Percentiles rank a stretch among this genome's conserved stretches.
phyloP scores from a whole-genome alignment of 1,140 invertebrate genomes.

The Calycopis cecrops region DNA sequence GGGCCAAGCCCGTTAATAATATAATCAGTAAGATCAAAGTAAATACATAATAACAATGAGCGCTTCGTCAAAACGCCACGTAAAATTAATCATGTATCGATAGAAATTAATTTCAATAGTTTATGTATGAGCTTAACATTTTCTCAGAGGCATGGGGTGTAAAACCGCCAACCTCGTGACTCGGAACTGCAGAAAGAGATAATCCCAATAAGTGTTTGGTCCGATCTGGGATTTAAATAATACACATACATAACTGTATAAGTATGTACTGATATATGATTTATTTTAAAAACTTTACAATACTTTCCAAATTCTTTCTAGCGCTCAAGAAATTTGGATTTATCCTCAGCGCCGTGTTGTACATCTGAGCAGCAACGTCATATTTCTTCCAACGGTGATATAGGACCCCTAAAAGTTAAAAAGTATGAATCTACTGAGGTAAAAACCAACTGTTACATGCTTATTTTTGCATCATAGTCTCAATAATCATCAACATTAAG shows the following conservation, averaged over 20 bases:
- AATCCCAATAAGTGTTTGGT: too few species aligned
- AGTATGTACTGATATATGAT: slow-evolving; percentile 6
- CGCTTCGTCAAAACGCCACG: too few species aligned
- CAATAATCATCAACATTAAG: too few species aligned
- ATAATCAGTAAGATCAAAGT: too few species aligned
- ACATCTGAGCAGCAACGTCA: slow-evolving; percentile 83
- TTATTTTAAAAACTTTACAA: slow-evolving; percentile 31
- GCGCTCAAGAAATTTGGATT: slow-evolving; percentile 82
- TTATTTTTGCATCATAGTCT: not conserved
- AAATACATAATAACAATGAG: too few species aligned
- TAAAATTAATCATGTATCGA: too few species aligned
- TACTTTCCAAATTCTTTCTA: slow-evolving; percentile 78
- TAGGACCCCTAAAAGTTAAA: slow-evolving; percentile 84
- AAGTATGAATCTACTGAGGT: not conserved
- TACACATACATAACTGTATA: not conserved
- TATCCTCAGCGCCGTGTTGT: slow-evolving; percentile 83
- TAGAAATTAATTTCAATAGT: too few species aligned
- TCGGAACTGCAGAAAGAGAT: too few species aligned
- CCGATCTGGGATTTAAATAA: slow-evolving; percentile 75
- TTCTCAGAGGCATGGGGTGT: too few species aligned
- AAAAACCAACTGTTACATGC: not conserved
- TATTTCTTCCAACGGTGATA: slow-evolving; percentile 95
- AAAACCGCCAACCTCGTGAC: too few species aligned
- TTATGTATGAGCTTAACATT: too few species aligned
- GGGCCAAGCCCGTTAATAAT: too few species aligned